Evolutionary conservation across 2,797 vertebrate species (phyloP), one percentile per base, ranked within the genome.

Genomic region (Odontamblyopus lacepedii): DNA sequence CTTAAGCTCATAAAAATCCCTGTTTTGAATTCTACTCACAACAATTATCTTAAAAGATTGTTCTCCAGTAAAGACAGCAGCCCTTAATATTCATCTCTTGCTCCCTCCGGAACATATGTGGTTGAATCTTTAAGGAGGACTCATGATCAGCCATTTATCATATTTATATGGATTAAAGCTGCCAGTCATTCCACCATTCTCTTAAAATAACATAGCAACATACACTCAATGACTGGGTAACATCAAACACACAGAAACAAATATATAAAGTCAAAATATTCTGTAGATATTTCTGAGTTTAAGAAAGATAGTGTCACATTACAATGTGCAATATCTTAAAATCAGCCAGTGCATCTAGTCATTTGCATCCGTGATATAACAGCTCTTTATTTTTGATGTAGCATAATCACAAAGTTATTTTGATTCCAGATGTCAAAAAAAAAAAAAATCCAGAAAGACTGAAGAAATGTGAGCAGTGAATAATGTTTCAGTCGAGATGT

Each of bases 1-100:
- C 63, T 64, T 77, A 60, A 79, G 73, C 72, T 82, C 64, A 68
- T 71, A 75, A 83, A 87, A 85, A 2, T 18, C 27, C 74, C 61
- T 69, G 81, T 74, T 84, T 76, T 80, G 73, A 83, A 88, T 85
- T 70, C 78, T 63, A 84, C 85, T 80, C 35, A 70, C 18, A 70
- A 32, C 70, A 71, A 82, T 79, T 51, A 67, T 83, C 80, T 77
- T 35, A 35, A 73, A 79, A 85, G 69, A 79, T 79, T 53, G 18
- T 81, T 79, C 76, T 64, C 12, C 80, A 81, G 26, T 69, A 69
- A 73, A 74, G 53, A 72, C 48, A 8, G 72, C 63, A 66, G 69
- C 44, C n/a, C 78, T 79, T 48, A 30, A 44, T 35, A 35, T 41
- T 12, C 11, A 12, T 41, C 41, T 41, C 9, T 41, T 11, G 11